Percentiles rank a stretch among this genome's conserved stretches.
phyloP scores from a whole-genome alignment of 2,888 invertebrate genomes.

The Calliphora vomitoria region DNA sequence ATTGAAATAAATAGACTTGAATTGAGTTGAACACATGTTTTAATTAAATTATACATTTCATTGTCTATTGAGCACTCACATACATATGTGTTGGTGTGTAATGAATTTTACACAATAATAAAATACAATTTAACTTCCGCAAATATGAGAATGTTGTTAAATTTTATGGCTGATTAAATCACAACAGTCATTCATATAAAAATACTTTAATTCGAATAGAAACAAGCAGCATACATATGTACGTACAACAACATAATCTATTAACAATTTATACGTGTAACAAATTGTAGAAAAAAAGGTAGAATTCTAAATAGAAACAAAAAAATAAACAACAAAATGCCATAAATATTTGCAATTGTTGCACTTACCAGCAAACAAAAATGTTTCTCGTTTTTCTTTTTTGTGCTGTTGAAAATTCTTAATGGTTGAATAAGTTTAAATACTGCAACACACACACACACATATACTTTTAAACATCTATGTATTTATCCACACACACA shows the following conservation, averaged over 20 bases:
- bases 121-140: constrained; percentile 65
- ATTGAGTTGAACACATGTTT: constrained; percentile 59
- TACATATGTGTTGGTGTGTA: background rate
- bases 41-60: constrained; percentile 66
- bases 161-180: constrained; percentile 73
- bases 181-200: constrained; percentile 51
- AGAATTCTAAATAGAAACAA: background rate
- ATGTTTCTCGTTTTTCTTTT: background rate
- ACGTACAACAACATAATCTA: constrained; percentile 15
- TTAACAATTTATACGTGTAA: constrained; percentile 19
- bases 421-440: constrained; percentile 68
- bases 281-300: constrained; percentile 21
- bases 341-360: constrained; percentile 65
- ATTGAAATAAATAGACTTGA: constrained; percentile 9
- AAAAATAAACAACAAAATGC: constrained; percentile 44
- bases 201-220: constrained; percentile 41
- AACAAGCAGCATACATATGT: constrained; percentile 3
- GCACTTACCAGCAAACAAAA: constrained; percentile 47
- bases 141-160: constrained; percentile 72
- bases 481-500: background rate
- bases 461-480: background rate
- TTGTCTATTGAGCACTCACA: constrained; percentile 59
- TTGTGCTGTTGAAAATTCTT: constrained; percentile 33
- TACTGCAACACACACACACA: constrained; percentile 5
- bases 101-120: constrained; percentile 21